Evolutionary conservation across 2,888 invertebrate species (phyloP), one percentile per base, ranked within the genome.

Genomic region (Chloroclysta siterata): DNA sequence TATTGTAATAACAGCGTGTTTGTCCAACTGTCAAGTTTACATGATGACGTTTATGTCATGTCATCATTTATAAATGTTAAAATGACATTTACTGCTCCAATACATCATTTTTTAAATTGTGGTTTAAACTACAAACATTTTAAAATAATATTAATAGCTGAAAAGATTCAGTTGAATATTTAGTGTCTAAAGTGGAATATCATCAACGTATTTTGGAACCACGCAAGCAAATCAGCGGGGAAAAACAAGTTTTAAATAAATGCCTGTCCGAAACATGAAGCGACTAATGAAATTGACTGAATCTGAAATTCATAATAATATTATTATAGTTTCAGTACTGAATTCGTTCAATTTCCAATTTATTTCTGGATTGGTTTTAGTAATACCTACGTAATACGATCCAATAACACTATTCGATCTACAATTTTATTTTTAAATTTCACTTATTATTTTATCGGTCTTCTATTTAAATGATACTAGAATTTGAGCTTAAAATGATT

Each of bases 291-390:
- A 47, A 56, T 5, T 48, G 22, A 56, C 47, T 39, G n/a, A 48
- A 44, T 44, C 15, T 46, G 44, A 29, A 33, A 44, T 46, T 44
- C 33, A 54, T 29, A 29, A 42, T 42, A 29, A 14, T 44, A 11
- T 15, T 14, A 46, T 17, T 46, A 54, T 17, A 47, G 33, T 17
- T 15, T 56, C 47, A 39, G 46, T 7, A 47, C 17, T 11, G 8
- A 22, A 14, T 48, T 56, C 17, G 55, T 56, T 56, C 39, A 22
- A 28, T 22, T 56, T 56, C 48, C 56, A 56, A 41, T 56, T 56
- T 56, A 39, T 39, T 39, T 56, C 28, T 28, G 14, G 13, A 50
- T 56, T 41, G 56, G 22, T 39, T 56, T 14, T 28, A 14, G 13
- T 28, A 56, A 41, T 44, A 46, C 11, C 46, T 17, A 47, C 22